phyloP scores from a whole-genome alignment of 1,140 invertebrate species.

The Rhyzopertha dominica region DNA sequence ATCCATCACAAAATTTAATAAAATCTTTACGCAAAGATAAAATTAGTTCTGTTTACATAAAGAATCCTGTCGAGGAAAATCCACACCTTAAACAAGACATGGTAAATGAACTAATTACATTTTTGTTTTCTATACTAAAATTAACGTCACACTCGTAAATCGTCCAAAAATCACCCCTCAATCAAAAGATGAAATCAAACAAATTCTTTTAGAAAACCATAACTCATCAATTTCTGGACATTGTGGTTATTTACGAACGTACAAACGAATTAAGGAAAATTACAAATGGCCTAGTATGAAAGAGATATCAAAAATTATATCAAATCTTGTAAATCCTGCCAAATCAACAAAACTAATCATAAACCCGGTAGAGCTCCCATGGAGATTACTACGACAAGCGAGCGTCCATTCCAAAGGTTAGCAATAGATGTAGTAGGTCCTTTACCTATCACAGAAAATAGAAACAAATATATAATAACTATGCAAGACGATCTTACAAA shows the following conservation, averaged over 20 bases:
- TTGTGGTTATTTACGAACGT: slow-evolving; percentile 5
- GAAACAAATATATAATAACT: slow-evolving; percentile 34
- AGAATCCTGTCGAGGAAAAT: slow-evolving; percentile 12
- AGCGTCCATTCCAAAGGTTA: slow-evolving; percentile 27
- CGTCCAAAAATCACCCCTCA: slow-evolving; percentile 4
- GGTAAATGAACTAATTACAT: no score
- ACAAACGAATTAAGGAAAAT: slow-evolving; percentile 32
- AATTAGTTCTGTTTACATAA: slow-evolving; percentile 9
- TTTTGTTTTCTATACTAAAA: no score
- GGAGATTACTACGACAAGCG: slow-evolving; percentile 34
- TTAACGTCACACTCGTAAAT: no score
- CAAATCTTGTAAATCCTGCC: slow-evolving; percentile 30
- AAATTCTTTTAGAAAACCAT: slow-evolving; percentile 11
- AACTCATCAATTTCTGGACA: slow-evolving; percentile 6
- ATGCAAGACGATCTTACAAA: slow-evolving; percentile 41
- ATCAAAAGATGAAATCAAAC: slow-evolving; percentile 8
- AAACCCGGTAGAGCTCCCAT: slow-evolving; percentile 27
- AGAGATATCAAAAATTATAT: slow-evolving; percentile 38
- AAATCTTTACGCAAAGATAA: slow-evolving; percentile 10
- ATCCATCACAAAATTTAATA: no score
- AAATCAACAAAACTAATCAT: slow-evolving; percentile 33
- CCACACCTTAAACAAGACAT: slow-evolving; percentile 24
- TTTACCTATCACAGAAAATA: slow-evolving; percentile 25
- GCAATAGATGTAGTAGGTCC: slow-evolving; percentile 38
- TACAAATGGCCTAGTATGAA: slow-evolving; percentile 44